A percentile compares a stretch with the other conserved stretches of the same genome.
Conservation (phyloP, 2,113 vertebrate species). For the Phycodurus eques region DNA sequence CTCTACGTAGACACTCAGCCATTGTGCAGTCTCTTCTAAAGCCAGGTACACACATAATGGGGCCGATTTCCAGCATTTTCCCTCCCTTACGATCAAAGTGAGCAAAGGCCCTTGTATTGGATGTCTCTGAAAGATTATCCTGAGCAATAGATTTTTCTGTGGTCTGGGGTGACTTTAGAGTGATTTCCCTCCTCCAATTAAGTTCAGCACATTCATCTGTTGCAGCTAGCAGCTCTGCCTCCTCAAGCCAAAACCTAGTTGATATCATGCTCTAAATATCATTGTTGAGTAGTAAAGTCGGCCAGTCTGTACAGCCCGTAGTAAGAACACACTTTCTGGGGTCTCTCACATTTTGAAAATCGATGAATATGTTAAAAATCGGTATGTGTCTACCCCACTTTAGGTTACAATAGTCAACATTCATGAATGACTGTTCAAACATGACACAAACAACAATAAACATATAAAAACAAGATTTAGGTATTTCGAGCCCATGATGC, state of each 20-base stretch:
- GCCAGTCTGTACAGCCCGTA: too few species aligned
- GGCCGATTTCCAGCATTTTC: neutral
- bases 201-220: too few species aligned
- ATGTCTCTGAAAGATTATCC: neutral
- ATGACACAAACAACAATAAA: neutral
- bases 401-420: neutral
- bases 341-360: neutral
- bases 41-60: neutral
- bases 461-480: neutral
- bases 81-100: neutral
- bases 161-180: too few species aligned
- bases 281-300: neutral
- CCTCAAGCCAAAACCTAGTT: too few species aligned
- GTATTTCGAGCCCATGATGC: neutral
- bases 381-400: neutral
- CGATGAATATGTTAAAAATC: neutral
- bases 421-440: neutral
- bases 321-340: neutral
- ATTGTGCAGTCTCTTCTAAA: conserved; percentile 26
- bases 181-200: too few species aligned
- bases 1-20: neutral
- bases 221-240: too few species aligned
- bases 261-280: neutral
- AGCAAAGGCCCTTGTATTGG: neutral
- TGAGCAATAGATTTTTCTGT: neutral